Evolutionary conservation across 2,888 invertebrate species (phyloP), one percentile per base, ranked within the genome.

Genomic region (Rhodophaea formosa): DNA sequence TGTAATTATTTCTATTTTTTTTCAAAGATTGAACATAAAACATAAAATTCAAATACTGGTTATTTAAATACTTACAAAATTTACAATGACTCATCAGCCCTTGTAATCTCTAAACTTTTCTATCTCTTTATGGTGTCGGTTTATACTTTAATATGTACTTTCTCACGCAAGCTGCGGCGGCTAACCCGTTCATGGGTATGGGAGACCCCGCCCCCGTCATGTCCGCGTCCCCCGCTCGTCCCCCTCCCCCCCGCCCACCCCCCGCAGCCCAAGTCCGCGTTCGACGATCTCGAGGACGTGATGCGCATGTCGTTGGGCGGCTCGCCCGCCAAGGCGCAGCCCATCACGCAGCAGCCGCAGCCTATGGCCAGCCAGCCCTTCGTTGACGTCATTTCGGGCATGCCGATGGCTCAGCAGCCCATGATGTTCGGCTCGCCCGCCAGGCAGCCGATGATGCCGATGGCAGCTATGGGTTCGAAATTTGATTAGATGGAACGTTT

Each of bases 261-360:
- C 62, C 79, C 82, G 55, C 84, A 87, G 62, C 89, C 90, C 57
- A 94, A 94, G 72, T 94, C 93, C 68, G 94, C 94, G 39, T 93
- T 94, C 79, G 94, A 94, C 74, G 94, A 94, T 71, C 91, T 95
- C 65, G 94, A 94, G 74, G 94, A 94, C 74, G 93, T 92, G 58
- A 94, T 95, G 87, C 90, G 94, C 59, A 93, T 93, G 92, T 93
- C 94, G 53, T 91, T 95, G 72, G 94, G 94, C 53, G 93, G 93
- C 60, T 94, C 94, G 56, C 93, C 94, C 53, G 86, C 88, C 56
- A 86, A 85, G 60, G 66, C 72, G 56, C 82, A 79, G 63, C 84
- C 86, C 42, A 80, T 85, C 69, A 84, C 85, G 44, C 86, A 85
- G 62, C 86, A 84, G 66, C 83, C 81, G 59, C 82, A 80, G 65